Conservation (phyloP, 2,888 invertebrate genomes). For the Aricia artaxerxes region DNA sequence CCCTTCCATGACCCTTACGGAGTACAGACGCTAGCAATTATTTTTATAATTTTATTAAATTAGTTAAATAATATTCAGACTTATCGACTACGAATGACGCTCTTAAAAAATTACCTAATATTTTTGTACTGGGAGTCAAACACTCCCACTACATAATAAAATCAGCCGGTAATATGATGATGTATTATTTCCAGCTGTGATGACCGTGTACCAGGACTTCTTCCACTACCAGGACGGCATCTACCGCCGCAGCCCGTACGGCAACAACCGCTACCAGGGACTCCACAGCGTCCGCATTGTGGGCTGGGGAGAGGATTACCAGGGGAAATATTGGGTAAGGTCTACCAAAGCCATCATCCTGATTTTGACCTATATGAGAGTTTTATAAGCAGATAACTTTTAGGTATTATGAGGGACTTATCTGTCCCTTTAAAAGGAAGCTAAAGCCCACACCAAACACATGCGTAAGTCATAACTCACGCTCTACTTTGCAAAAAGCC, state of each 20-base stretch:
- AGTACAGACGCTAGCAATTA: background rate
- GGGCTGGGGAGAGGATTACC: conserved; percentile 92
- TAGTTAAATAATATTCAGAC: no score
- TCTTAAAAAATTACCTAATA: no score
- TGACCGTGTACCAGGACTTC: conserved; percentile 95
- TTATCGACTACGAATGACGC: no score
- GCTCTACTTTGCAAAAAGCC: no score
- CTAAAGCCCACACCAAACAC: no score
- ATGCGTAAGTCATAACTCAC: no score
- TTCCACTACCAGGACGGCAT: conserved; percentile 93
- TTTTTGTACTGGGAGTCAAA: no score
- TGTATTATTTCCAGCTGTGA: conserved; percentile 83
- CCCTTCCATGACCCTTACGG: background rate
- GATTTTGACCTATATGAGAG: no score
- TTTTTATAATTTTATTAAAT: background rate
- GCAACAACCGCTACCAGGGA: conserved; percentile 81
- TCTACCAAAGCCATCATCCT: background rate
- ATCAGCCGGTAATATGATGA: background rate
- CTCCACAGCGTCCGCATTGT: conserved; percentile 95
- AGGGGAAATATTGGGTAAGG: conserved; percentile 92
- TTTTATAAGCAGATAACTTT: no score
- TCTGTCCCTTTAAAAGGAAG: no score
- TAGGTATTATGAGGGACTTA: no score
- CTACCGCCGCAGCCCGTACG: conserved; percentile 84
- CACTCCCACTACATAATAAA: background rate